phyloP scores from a whole-genome alignment of 2,113 vertebrate genomes.

The Pluvianellus socialis region DNA sequence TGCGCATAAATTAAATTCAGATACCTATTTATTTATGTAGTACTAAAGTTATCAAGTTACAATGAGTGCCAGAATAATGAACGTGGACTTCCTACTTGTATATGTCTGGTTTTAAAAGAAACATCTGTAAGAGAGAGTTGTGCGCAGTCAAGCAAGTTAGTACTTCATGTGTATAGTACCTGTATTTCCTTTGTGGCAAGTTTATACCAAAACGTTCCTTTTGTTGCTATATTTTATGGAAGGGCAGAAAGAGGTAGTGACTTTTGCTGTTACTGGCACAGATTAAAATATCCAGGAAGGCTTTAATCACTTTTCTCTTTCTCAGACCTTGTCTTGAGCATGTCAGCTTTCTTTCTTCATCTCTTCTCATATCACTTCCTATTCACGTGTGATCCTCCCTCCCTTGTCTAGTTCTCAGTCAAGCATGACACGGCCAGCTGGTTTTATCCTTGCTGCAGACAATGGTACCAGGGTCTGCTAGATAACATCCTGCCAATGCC shows the following conservation, averaged over 20 bases:
- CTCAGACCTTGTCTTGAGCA: slow-evolving; percentile 49
- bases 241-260: neutral
- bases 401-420: slow-evolving; percentile 69
- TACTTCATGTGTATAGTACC: neutral
- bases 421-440: slow-evolving; percentile 72
- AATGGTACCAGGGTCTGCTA: slow-evolving; percentile 48
- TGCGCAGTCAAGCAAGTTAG: neutral
- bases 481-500: slow-evolving; percentile 22
- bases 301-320: slow-evolving; percentile 22
- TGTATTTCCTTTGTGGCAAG: neutral
- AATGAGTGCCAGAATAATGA: neutral
- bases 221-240: neutral
- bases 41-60: neutral
- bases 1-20: neutral
- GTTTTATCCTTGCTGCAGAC: slow-evolving; percentile 52
- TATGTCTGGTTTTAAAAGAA: neutral
- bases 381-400: slow-evolving; percentile 65
- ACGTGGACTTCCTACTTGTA: neutral
- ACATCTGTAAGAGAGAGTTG: neutral
- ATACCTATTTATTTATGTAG: neutral
- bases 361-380: slow-evolving; percentile 48
- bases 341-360: slow-evolving; percentile 49
- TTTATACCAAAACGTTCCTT: neutral
- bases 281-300: slow-evolving; percentile 1
- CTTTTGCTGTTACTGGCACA: neutral